Percentiles rank a stretch among this genome's conserved stretches.
These are phyloP conservation scores for Hesperophylax magnus DNA, from an alignment of 1,140 invertebrate genomes.

Conservation along the genomic window DNA sequence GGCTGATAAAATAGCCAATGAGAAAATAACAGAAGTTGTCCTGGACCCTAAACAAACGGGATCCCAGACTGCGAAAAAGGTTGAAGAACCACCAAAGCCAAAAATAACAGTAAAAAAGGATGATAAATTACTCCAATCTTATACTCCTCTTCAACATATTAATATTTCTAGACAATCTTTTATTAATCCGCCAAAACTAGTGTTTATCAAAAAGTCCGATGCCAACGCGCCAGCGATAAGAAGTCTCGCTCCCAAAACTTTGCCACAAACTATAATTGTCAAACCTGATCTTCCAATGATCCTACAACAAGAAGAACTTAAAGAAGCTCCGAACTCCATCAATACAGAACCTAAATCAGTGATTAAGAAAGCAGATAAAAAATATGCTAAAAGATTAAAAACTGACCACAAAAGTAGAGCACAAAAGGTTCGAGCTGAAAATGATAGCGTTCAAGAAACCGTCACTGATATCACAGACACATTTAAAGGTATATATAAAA, in stretches of 20 bases:
- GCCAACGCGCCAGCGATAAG: conserved; percentile 61
- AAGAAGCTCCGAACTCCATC: conserved; percentile 30
- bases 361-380: conserved; percentile 60
- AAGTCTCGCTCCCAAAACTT: conserved; percentile 61
- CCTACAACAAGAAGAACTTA: conserved; percentile 31
- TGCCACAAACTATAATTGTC: conserved; percentile 67
- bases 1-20: conserved; percentile 44
- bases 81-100: conserved; percentile 48
- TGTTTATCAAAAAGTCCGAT: conserved; percentile 69
- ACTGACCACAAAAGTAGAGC: conserved; percentile 60
- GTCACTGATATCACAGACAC: background rate
- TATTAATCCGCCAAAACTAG: conserved; percentile 68
- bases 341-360: conserved; percentile 42
- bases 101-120: conserved; percentile 69
- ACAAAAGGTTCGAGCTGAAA: conserved; percentile 52
- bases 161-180: conserved; percentile 65
- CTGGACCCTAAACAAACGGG: conserved; percentile 51
- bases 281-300: conserved; percentile 54
- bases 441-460: conserved; percentile 57
- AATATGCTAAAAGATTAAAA: conserved; percentile 67
- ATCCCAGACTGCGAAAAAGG: conserved; percentile 60
- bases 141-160: conserved; percentile 62
- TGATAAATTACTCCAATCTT: conserved; percentile 68
- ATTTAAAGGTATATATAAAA: conserved; percentile 14
- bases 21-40: conserved; percentile 45